phyloP scores from a whole-genome alignment of 2,113 vertebrate genomes.

The Chelonoidis abingdonii region DNA sequence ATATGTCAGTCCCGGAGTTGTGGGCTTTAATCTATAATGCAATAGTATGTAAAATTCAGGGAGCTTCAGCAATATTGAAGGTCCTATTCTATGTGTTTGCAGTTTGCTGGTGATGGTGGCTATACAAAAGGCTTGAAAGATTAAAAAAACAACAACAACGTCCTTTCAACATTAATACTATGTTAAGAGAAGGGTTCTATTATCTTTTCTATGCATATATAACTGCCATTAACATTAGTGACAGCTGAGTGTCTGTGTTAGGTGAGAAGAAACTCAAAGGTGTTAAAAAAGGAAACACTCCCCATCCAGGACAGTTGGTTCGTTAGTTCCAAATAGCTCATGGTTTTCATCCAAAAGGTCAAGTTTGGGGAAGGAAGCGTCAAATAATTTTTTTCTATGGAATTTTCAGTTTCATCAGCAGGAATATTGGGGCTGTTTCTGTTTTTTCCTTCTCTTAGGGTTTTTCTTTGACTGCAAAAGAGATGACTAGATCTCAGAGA shows the following conservation, averaged over 20 bases:
- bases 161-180: background rate
- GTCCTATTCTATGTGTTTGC: background rate
- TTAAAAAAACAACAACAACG: background rate
- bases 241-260: background rate
- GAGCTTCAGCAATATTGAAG: background rate
- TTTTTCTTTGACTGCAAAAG: background rate
- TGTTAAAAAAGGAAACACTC: background rate
- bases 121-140: background rate
- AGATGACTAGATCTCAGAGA: background rate
- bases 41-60: rapidly evolving
- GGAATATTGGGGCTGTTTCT: background rate
- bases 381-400: slow-evolving; percentile 6
- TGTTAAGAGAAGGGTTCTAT: background rate
- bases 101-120: background rate
- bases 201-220: background rate
- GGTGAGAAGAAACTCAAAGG: background rate
- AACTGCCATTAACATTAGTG: background rate
- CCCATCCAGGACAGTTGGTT: background rate
- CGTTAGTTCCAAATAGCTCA: background rate
- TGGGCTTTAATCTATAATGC: background rate
- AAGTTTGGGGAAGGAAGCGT: background rate
- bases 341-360: background rate
- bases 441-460: background rate
- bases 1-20: rapidly evolving
- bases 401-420: slow-evolving; percentile 30